phyloP scores from a whole-genome alignment of 2,113 vertebrate genomes.

The Ophiodon elongatus region DNA sequence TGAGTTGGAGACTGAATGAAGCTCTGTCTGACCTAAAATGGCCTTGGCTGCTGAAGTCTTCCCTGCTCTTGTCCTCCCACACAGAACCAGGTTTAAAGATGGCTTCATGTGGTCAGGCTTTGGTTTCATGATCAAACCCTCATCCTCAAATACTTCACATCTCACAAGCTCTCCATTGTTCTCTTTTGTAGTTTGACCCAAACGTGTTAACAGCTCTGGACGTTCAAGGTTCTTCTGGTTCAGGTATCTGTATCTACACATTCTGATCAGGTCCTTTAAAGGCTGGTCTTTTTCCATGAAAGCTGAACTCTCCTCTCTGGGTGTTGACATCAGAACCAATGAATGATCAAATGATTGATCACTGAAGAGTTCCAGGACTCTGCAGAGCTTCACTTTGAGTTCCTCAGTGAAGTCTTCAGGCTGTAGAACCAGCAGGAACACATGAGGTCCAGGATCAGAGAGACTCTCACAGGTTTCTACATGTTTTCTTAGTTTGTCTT shows the following conservation, averaged over 20 bases:
- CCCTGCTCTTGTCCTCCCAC: too few species aligned
- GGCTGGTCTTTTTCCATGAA: background rate
- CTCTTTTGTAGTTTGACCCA: too few species aligned
- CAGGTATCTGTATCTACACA: too few species aligned
- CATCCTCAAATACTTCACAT: too few species aligned
- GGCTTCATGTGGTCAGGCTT: background rate
- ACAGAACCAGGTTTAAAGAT: too few species aligned
- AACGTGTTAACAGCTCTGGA: too few species aligned
- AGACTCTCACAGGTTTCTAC: background rate
- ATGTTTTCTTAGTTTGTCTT: background rate
- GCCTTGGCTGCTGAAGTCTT: too few species aligned
- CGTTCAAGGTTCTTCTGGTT: too few species aligned
- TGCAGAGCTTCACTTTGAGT: constrained; percentile 16
- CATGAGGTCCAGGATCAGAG: constrained; percentile 63
- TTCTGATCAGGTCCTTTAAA: background rate
- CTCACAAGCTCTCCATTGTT: too few species aligned
- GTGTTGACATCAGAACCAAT: constrained; percentile 31
- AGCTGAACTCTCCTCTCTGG: background rate
- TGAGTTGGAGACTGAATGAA: too few species aligned
- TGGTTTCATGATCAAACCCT: too few species aligned
- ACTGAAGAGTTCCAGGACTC: constrained; percentile 18
- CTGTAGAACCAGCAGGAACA: constrained; percentile 64
- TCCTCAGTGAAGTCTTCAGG: constrained; percentile 51
- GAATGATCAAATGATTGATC: constrained; percentile 21
- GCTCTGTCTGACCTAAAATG: too few species aligned